Conservation (phyloP, 2,888 invertebrate species). For the Tinea semifulvella region DNA sequence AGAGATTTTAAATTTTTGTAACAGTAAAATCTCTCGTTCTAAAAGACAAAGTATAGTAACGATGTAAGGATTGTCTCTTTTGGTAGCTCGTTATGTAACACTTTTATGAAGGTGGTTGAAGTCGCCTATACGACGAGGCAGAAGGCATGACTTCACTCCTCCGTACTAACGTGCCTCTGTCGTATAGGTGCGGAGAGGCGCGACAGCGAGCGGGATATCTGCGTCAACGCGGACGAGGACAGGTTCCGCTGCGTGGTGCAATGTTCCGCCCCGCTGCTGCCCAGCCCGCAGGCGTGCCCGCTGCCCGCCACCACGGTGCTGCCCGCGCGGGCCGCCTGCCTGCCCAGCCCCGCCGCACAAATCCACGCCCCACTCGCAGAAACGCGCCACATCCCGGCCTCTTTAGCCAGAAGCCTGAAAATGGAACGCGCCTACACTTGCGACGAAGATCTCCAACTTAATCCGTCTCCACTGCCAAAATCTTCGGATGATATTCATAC, state of each 20-base stretch:
- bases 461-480: slow-evolving; percentile 40
- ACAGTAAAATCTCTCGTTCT: too few species aligned
- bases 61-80: too few species aligned
- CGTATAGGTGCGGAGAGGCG: slow-evolving; percentile 65
- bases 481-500: slow-evolving; percentile 44
- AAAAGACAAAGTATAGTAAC: too few species aligned
- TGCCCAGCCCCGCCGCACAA: slow-evolving; percentile 9
- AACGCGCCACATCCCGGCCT: slow-evolving; percentile 17
- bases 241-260: slow-evolving; percentile 74
- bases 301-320: slow-evolving; percentile 46
- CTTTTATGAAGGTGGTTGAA: too few species aligned
- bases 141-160: neutral
- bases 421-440: too few species aligned
- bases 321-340: slow-evolving; percentile 34
- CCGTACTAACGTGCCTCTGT: slow-evolving; percentile 75
- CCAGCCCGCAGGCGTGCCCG: slow-evolving; percentile 33
- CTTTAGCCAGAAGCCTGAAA: too few species aligned
- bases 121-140: neutral
- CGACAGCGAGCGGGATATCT: slow-evolving; percentile 37
- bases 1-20: too few species aligned
- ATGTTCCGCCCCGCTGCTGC: slow-evolving; percentile 46
- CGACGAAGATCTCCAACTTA: too few species aligned
- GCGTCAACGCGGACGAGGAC: slow-evolving; percentile 69
- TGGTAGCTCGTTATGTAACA: too few species aligned
- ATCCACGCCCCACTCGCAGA: slow-evolving; percentile 18